These are phyloP conservation scores for Anser cygnoides DNA, from an alignment of 2,113 vertebrate genomes.

Conservation along the genomic window DNA sequence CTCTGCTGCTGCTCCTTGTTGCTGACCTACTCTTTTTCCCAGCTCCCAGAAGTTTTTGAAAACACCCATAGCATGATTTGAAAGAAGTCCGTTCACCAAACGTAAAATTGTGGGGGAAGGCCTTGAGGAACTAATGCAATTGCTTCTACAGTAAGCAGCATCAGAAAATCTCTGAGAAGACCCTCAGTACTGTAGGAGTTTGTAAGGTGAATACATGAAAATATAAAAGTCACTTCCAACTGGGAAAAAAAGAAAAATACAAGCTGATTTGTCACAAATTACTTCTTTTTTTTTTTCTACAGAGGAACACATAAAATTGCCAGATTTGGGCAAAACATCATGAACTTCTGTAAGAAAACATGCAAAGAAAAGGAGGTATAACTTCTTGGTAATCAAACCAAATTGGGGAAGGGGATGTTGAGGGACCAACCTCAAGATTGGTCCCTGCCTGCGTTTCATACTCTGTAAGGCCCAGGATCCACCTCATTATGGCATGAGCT, in stretches of 20 bases:
- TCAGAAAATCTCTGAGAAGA: not conserved
- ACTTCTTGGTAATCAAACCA: not conserved
- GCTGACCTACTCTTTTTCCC: not conserved
- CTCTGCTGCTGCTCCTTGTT: not conserved
- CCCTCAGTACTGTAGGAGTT: not conserved
- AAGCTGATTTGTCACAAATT: not conserved
- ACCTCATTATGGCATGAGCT: not conserved
- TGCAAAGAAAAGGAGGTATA: not conserved
- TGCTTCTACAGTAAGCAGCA: not conserved
- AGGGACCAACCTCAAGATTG: not conserved
- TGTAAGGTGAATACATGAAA: not conserved
- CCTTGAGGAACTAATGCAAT: not conserved
- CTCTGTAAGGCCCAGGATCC: not conserved
- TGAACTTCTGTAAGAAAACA: not conserved
- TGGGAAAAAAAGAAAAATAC: not conserved
- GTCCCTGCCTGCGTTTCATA: not conserved
- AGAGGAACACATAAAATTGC: not conserved
- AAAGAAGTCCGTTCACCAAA: not conserved
- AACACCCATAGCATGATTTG: not conserved
- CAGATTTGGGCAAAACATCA: not conserved
- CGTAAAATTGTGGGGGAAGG: not conserved
- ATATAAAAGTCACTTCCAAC: not conserved
- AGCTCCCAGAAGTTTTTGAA: not conserved
- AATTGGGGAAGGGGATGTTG: not conserved
- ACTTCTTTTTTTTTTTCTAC: not conserved